phyloP scores from a whole-genome alignment of 2,797 vertebrate genomes.

The Lutra lutra region DNA sequence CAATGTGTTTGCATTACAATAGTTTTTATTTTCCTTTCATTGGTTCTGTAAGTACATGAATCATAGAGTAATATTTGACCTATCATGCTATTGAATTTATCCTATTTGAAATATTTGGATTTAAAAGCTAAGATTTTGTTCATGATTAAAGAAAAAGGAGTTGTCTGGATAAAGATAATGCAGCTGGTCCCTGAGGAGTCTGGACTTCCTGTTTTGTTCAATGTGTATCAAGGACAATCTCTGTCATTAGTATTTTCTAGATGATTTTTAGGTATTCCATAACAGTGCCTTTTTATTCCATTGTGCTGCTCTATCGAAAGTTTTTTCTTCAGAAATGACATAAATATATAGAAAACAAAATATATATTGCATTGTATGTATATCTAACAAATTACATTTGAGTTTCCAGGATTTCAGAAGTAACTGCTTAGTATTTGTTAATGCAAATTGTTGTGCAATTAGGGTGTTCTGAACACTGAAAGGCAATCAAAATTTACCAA shows the following conservation, averaged over 20 bases:
- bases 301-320: neutral
- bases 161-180: neutral
- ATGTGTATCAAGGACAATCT: neutral
- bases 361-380: neutral
- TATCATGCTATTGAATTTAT: neutral
- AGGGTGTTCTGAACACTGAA: neutral
- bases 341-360: neutral
- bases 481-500: neutral
- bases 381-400: neutral
- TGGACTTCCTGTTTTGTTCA: slow-evolving; percentile 12
- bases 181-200: neutral
- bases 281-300: neutral
- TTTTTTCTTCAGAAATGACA: neutral
- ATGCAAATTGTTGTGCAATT: neutral
- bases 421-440: neutral
- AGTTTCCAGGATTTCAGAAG: neutral
- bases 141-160: neutral
- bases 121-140: neutral
- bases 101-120: neutral
- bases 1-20: neutral
- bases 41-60: neutral
- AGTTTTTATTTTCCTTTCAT: neutral
- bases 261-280: neutral
- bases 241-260: neutral
- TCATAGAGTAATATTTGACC: neutral